Percentiles rank a stretch among this genome's conserved stretches.
Conservation (phyloP, 1,140 invertebrate species). For the Cherax destructor region DNA sequence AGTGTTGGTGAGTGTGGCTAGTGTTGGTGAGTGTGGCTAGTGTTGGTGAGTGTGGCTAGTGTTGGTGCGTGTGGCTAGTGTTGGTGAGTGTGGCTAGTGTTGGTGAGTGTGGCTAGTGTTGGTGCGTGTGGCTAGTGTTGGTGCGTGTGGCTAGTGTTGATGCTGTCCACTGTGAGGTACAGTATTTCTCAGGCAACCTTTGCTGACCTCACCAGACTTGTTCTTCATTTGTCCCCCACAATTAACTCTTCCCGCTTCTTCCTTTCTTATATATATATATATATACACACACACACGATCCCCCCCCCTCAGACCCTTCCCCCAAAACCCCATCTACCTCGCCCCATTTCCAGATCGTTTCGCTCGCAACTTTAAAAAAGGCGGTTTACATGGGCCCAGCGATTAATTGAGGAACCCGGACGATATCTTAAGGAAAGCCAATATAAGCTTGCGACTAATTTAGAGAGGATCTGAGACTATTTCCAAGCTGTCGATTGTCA, state of each 20-base stretch:
- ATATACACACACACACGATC: not conserved
- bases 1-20: too few relatives aligned
- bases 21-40: too few relatives aligned
- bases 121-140: too few relatives aligned
- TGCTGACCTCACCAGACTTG: conserved; percentile 56
- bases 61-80: too few relatives aligned
- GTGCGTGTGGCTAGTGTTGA: too few relatives aligned
- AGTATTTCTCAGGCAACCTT: not conserved
- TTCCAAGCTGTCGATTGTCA: conserved; percentile 71
- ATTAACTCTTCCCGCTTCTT: conserved; percentile 58
- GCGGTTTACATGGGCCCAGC: conserved; percentile 10
- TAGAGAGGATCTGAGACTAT: conserved; percentile 70
- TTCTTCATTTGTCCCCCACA: conserved; percentile 68
- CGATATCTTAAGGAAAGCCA: conserved; percentile 67
- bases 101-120: too few relatives aligned
- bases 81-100: too few relatives aligned
- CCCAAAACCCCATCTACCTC: too few relatives aligned
- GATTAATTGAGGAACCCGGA: conserved; percentile 54
- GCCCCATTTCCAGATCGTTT: conserved; percentile 37
- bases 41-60: too few relatives aligned
- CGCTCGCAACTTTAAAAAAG: conserved; percentile 14
- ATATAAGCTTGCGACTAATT: conserved; percentile 71
- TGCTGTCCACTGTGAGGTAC: too few relatives aligned
- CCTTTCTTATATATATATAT: conserved; percentile 49
- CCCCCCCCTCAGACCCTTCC: too few relatives aligned